Evolutionary conservation across 2,797 vertebrate species (phyloP).

Genomic region (Rhinogobio ventralis): DNA sequence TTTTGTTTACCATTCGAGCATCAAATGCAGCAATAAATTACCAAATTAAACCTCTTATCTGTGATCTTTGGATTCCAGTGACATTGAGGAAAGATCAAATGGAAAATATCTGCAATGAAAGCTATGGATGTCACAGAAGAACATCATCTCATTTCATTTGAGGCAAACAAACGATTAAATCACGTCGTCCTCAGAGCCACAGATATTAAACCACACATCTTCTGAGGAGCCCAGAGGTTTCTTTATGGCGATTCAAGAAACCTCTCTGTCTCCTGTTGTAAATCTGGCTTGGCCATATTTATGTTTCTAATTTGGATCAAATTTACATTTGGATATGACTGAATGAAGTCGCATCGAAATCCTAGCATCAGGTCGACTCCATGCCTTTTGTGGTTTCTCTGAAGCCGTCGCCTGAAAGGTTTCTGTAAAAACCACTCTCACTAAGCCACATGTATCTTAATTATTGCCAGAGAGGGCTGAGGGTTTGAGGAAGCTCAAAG

Average conservation of each 20-base stretch:
- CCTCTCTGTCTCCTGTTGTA: constrained; percentile 47
- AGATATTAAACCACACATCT: constrained; percentile 35
- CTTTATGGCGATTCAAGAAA: constrained; percentile 14
- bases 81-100: neutral
- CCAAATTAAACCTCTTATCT: constrained; percentile 20
- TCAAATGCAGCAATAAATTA: constrained; percentile 17
- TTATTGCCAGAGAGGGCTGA: constrained; percentile 66
- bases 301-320: constrained; percentile 38
- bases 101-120: constrained; percentile 9
- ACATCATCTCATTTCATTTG: constrained; percentile 1
- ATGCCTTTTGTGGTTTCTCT: constrained; percentile 53
- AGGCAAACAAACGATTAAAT: constrained; percentile 7
- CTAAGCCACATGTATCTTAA: constrained; percentile 74
- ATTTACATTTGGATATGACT: constrained; percentile 44
- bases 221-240: constrained; percentile 3
- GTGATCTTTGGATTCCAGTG: neutral
- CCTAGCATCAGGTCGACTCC: constrained; percentile 59
- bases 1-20: neutral
- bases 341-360: constrained; percentile 42
- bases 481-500: constrained; percentile 59
- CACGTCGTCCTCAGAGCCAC: neutral
- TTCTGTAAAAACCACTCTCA: constrained; percentile 70
- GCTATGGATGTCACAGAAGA: neutral
- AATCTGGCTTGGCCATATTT: constrained; percentile 39
- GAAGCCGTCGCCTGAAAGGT: constrained; percentile 61